These are phyloP conservation scores for Meliscaeva auricollis DNA, from an alignment of 2,888 invertebrate genomes.

Conservation along the genomic window DNA sequence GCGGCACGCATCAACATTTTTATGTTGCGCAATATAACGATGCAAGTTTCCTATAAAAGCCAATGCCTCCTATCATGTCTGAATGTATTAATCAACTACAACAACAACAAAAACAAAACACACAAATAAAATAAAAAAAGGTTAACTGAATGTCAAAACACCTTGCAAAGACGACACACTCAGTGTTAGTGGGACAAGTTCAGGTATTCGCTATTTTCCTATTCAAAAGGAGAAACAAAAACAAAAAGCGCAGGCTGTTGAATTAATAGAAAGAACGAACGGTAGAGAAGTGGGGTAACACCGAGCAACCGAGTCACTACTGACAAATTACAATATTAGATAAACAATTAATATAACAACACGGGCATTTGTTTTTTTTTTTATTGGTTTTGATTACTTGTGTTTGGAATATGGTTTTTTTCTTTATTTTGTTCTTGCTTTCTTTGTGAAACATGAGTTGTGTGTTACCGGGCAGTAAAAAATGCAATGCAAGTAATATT, in stretches of 20 bases:
- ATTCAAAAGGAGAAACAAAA: conserved; percentile 14
- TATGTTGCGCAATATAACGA: conserved; percentile 26
- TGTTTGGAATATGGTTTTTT: background rate
- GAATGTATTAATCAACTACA: conserved; percentile 29
- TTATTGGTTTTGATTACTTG: conserved; percentile 38
- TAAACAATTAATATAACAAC: conserved; percentile 43
- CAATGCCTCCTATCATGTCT: conserved; percentile 14
- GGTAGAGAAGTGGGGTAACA: background rate
- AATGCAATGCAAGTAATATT: conserved; percentile 20
- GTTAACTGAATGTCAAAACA: conserved; percentile 52
- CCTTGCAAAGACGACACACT: conserved; percentile 40
- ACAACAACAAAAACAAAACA: background rate
- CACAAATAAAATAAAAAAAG: conserved; percentile 36
- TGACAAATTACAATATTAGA: conserved; percentile 44
- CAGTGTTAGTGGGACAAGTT: conserved; percentile 67
- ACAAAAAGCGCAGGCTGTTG: conserved; percentile 20
- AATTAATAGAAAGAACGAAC: conserved; percentile 31
- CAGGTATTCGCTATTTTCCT: conserved; percentile 48
- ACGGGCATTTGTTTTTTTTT: conserved; percentile 24
- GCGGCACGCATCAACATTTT: conserved; percentile 38
- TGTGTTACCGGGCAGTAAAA: conserved; percentile 26
- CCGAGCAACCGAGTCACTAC: conserved; percentile 22
- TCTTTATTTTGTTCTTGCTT: background rate
- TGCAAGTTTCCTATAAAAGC: conserved; percentile 24
- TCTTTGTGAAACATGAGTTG: conserved; percentile 51